Conservation (phyloP, 2,888 invertebrate species). For the Machimus atricapillus region DNA sequence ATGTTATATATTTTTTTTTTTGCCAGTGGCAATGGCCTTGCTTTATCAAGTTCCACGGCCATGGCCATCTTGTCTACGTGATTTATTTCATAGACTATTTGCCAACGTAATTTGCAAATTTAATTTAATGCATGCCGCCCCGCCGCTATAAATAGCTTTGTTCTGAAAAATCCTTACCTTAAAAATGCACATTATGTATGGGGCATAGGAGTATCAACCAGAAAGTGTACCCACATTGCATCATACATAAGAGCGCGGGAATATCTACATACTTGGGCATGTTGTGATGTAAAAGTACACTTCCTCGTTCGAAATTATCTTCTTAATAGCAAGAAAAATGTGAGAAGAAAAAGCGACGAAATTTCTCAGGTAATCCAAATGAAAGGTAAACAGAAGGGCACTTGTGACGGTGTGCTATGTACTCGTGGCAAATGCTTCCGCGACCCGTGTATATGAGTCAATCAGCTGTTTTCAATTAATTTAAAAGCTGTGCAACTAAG, state of each 20-base stretch:
- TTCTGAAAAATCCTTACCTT: background rate
- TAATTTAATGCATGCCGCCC: constrained; percentile 21
- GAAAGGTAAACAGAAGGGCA: constrained; percentile 25
- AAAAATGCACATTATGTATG: background rate
- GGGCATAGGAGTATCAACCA: background rate
- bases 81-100: constrained; percentile 27
- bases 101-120: constrained; percentile 14
- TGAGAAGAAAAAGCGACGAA: constrained; percentile 29
- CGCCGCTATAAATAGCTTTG: constrained; percentile 2
- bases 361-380: constrained; percentile 24
- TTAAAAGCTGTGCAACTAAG: constrained; percentile 18
- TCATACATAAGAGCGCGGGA: background rate
- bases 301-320: constrained; percentile 33
- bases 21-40: constrained; percentile 24
- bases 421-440: background rate
- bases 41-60: constrained; percentile 33
- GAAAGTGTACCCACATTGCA: constrained; percentile 1
- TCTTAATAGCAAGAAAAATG: constrained; percentile 21
- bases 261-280: background rate
- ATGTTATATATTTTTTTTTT: constrained; percentile 1
- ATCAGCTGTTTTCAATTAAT: constrained; percentile 38
- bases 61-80: constrained; percentile 23
- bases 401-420: background rate
- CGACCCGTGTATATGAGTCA: background rate
- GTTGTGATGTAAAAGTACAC: constrained; percentile 24